phyloP scores from a whole-genome alignment of 2,888 invertebrate genomes.

The Eudasyphora cyanicolor region DNA sequence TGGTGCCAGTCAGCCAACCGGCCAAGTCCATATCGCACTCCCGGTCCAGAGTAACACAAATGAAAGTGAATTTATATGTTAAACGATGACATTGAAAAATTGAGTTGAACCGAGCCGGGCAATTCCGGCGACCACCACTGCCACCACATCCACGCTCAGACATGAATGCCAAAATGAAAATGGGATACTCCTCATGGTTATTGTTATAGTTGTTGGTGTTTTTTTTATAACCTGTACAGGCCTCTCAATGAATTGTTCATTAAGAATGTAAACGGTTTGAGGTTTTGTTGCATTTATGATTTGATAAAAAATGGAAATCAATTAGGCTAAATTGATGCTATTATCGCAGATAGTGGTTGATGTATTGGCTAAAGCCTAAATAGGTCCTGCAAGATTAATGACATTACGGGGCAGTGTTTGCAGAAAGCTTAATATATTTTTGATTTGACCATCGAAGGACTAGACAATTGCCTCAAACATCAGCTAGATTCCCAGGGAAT shows the following conservation, averaged over 20 bases:
- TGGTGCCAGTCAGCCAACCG: too few species aligned
- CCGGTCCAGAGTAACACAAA: constrained; percentile 46
- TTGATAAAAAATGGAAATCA: neutral
- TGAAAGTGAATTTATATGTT: constrained; percentile 70
- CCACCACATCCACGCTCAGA: neutral
- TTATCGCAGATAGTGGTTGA: neutral
- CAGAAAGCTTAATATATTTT: too few species aligned
- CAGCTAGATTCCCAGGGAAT: too few species aligned
- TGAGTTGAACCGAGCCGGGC: constrained; percentile 40
- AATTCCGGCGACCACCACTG: neutral
- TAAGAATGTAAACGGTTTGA: constrained; percentile 58
- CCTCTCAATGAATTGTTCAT: constrained; percentile 58
- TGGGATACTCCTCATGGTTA: constrained; percentile 2
- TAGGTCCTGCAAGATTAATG: too few species aligned
- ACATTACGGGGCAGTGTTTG: too few species aligned
- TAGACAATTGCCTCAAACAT: too few species aligned
- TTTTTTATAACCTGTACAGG: neutral
- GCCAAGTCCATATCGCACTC: constrained; percentile 34
- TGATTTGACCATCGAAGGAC: too few species aligned
- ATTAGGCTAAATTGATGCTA: neutral
- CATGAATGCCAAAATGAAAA: constrained; percentile 48
- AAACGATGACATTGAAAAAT: constrained; percentile 64
- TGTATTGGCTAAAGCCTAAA: too few species aligned
- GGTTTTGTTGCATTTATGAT: constrained; percentile 15
- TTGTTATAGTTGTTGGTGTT: neutral